These are phyloP conservation scores for Podotricha telesiphe DNA, from an alignment of 2,888 invertebrate genomes.

Conservation along the genomic window DNA sequence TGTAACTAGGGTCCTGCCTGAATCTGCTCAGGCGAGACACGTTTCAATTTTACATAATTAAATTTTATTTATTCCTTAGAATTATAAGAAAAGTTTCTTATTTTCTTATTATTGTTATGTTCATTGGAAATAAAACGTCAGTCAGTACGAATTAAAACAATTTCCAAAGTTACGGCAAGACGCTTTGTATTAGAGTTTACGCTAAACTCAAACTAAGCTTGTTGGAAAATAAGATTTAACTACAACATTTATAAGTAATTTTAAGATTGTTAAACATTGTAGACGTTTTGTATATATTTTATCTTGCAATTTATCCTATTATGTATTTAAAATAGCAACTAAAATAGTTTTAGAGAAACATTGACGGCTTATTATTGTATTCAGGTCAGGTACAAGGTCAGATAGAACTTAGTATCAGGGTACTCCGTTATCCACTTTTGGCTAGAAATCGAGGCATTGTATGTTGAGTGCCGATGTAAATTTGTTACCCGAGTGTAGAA, in stretches of 20 bases:
- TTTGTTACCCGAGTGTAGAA: too few relatives aligned
- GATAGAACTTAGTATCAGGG: too few relatives aligned
- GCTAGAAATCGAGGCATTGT: too few relatives aligned
- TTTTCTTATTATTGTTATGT: not conserved
- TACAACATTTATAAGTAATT: conserved; percentile 4
- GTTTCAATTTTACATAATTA: not conserved
- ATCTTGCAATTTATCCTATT: too few relatives aligned
- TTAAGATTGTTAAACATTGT: not conserved
- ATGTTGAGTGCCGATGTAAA: too few relatives aligned
- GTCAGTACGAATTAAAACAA: conserved; percentile 1
- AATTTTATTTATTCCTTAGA: conserved; percentile 6
- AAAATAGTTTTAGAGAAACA: too few relatives aligned
- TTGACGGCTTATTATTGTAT: too few relatives aligned
- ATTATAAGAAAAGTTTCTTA: not conserved
- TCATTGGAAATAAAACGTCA: conserved; percentile 12
- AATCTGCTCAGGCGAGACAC: conserved; percentile 4
- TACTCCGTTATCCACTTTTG: too few relatives aligned
- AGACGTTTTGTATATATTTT: too few relatives aligned
- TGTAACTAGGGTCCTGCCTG: not conserved
- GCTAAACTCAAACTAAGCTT: conserved; percentile 9
- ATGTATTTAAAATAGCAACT: too few relatives aligned
- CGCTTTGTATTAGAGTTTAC: conserved; percentile 5
- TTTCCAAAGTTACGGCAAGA: not conserved
- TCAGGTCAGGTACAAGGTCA: too few relatives aligned
- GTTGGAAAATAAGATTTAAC: conserved; percentile 9